Conservation (phyloP, 2,113 vertebrate species). For the Montifringilla adamsi region DNA sequence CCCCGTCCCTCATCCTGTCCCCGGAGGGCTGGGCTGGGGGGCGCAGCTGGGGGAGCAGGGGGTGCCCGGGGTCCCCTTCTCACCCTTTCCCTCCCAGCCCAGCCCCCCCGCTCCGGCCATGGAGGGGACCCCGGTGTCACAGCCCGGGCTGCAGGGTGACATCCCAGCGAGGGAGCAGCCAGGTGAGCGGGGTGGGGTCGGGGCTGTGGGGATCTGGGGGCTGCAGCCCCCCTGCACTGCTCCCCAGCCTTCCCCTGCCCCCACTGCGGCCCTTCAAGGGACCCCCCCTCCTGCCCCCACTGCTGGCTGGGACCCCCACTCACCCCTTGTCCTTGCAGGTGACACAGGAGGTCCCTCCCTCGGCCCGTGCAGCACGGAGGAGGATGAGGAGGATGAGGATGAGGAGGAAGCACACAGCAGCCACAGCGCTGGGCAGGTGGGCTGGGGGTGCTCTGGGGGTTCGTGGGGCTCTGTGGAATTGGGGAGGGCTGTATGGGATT, state of each 20-base stretch:
- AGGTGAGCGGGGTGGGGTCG: background rate
- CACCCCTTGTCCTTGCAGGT: background rate
- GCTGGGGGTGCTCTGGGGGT: background rate
- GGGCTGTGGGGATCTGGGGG: fast-evolving
- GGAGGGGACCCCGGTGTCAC: background rate
- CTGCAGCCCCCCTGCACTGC: background rate
- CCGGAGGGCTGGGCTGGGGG: background rate
- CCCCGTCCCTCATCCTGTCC: background rate
- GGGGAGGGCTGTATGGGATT: too few species aligned
- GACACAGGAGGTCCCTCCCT: background rate
- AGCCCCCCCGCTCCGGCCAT: fast-evolving
- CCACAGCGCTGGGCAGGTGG: background rate
- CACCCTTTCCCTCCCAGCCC: background rate
- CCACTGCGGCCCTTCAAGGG: too few species aligned
- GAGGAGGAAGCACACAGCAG: background rate
- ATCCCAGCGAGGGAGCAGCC: fast-evolving
- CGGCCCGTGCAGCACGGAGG: background rate
- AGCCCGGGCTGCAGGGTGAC: background rate
- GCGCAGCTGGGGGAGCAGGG: fast-evolving
- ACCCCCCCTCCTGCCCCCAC: too few species aligned
- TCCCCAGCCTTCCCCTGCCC: background rate
- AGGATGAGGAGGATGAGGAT: constrained; percentile 23
- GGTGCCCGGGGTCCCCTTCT: fast-evolving
- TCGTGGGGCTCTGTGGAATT: too few species aligned
- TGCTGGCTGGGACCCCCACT: too few species aligned